phyloP scores from a whole-genome alignment of 2,797 vertebrate genomes.

The Dicrostonyx torquatus region DNA sequence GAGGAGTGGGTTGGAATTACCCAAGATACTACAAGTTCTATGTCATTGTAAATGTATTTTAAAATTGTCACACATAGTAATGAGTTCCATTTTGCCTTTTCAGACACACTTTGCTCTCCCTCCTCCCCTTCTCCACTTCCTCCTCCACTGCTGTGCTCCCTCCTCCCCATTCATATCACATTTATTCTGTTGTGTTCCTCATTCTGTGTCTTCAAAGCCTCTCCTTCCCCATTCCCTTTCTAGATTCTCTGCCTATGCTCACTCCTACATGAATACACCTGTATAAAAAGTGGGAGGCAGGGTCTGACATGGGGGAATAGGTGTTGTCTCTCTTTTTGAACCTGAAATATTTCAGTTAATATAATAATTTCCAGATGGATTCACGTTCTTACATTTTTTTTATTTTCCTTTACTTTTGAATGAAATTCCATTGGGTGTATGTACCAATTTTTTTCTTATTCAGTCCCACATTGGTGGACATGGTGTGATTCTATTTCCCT shows the following conservation, averaged over 20 bases:
- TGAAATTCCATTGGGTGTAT: no score
- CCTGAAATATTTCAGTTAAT: background rate
- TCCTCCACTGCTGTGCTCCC: background rate
- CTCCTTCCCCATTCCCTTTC: background rate
- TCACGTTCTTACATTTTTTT: background rate
- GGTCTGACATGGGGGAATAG: background rate
- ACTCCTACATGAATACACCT: background rate
- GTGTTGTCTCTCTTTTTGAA: background rate
- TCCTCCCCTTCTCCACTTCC: background rate
- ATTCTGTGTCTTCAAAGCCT: background rate
- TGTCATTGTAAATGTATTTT: background rate
- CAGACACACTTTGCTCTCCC: background rate
- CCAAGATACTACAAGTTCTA: background rate
- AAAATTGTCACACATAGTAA: no score
- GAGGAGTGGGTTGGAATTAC: background rate
- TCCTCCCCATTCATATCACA: background rate
- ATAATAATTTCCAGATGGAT: background rate
- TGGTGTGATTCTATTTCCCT: background rate
- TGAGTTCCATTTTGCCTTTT: background rate
- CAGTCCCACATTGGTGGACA: background rate
- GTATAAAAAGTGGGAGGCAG: background rate
- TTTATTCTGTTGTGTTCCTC: background rate
- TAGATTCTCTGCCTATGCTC: background rate
- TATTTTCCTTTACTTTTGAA: background rate
- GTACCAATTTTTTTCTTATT: background rate